A percentile compares a stretch with the other conserved stretches of the same genome.
Evolutionary conservation across 2,888 invertebrate genomes (phyloP).

Genomic region (Protophormia terraenovae): DNA sequence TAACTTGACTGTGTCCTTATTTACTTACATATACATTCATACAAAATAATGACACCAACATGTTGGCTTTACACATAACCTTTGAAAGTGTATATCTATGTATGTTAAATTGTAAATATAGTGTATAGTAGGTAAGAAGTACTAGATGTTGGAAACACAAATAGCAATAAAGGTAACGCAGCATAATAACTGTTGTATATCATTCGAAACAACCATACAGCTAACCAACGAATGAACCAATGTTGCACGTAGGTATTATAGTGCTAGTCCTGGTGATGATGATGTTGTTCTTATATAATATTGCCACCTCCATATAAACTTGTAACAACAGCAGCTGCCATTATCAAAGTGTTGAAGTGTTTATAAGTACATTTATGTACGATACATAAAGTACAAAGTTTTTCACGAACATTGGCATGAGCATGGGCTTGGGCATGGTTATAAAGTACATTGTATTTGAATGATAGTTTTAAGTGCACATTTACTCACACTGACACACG

Average conservation of each 20-base stretch:
- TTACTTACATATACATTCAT: neutral
- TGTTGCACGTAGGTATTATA: neutral
- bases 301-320: neutral
- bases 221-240: neutral
- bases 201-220: neutral
- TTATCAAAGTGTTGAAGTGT: slow-evolving; percentile 51
- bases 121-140: neutral
- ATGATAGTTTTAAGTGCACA: slow-evolving; percentile 13
- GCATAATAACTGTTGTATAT: slow-evolving; percentile 20
- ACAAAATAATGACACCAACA: neutral
- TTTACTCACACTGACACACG: neutral
- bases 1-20: neutral
- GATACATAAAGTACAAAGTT: neutral
- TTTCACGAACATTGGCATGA: neutral
- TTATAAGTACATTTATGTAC: slow-evolving; percentile 25
- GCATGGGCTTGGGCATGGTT: neutral
- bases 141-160: neutral
- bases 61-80: neutral
- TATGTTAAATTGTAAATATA: neutral
- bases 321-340: slow-evolving; percentile 41
- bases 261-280: slow-evolving; percentile 3
- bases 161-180: slow-evolving; percentile 15
- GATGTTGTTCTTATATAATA: slow-evolving; percentile 9
- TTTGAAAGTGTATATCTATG: neutral
- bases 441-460: neutral